Evolutionary conservation across 2,888 invertebrate genomes (phyloP).

Genomic region (Synergus laeviventris): DNA sequence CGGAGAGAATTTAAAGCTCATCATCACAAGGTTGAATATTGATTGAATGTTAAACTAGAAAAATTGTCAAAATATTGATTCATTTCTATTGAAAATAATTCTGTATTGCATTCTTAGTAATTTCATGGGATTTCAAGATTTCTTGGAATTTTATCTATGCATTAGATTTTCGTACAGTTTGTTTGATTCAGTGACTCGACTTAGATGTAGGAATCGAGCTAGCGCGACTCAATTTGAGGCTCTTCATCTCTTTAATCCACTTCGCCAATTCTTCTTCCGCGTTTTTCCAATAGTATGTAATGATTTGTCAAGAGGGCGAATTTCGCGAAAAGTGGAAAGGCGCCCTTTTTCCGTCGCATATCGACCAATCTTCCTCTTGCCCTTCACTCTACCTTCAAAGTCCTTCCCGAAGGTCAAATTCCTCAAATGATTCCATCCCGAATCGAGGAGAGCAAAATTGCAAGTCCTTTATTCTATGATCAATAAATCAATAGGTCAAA

Average conservation of each 20-base stretch:
- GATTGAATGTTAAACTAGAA: too few species aligned
- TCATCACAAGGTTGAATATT: too few species aligned
- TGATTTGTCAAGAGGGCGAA: background rate
- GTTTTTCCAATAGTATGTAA: conserved; percentile 6
- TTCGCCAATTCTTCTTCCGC: background rate
- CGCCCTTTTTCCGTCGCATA: conserved; percentile 12
- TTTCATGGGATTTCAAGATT: too few species aligned
- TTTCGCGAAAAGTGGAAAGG: conserved; percentile 6
- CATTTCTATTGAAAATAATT: too few species aligned
- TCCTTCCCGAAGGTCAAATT: conserved; percentile 34
- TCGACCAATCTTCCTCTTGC: conserved; percentile 16
- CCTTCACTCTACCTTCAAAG: conserved; percentile 8
- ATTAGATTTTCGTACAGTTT: too few species aligned
- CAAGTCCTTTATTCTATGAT: background rate
- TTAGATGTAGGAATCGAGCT: background rate
- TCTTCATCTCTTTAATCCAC: background rate
- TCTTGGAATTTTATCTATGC: too few species aligned
- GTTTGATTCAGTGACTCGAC: too few species aligned
- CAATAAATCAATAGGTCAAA: background rate
- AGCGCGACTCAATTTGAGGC: background rate
- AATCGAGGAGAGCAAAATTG: background rate
- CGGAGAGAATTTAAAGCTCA: too few species aligned
- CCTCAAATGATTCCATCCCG: conserved; percentile 20
- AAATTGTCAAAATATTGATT: too few species aligned
- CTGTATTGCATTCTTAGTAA: too few species aligned